These are phyloP conservation scores for Chalcosyrphus nemorum DNA, from an alignment of 2,888 invertebrate genomes.

Conservation along the genomic window DNA sequence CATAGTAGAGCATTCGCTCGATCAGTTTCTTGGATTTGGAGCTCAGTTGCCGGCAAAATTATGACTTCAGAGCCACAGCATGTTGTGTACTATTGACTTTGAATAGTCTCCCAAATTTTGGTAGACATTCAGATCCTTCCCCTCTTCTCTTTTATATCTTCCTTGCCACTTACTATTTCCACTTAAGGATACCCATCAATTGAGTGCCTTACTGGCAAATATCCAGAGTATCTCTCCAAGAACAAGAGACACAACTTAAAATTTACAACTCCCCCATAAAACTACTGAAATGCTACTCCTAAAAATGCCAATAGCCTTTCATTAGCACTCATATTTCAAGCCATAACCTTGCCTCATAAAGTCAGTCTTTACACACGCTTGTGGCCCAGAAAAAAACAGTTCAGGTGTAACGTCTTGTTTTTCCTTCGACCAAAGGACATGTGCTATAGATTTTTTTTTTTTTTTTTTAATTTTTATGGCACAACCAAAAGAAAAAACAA, in stretches of 20 bases:
- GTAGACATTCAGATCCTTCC: no score
- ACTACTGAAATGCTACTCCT: slow-evolving; percentile 29
- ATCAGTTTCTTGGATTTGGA: no score
- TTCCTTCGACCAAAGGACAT: slow-evolving; percentile 36
- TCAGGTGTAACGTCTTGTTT: slow-evolving; percentile 29
- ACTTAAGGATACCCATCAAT: no score
- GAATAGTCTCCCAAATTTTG: no score
- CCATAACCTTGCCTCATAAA: slow-evolving; percentile 36
- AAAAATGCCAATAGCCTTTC: slow-evolving; percentile 3
- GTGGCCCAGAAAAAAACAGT: slow-evolving; percentile 5
- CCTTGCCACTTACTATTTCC: no score
- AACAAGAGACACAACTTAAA: not conserved
- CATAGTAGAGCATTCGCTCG: no score
- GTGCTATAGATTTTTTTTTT: not conserved
- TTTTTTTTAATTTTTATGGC: not conserved
- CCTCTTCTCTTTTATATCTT: no score
- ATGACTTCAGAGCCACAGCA: no score
- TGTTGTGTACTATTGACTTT: no score
- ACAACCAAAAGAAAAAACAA: slow-evolving; percentile 31
- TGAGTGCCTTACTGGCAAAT: no score
- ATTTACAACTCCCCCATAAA: slow-evolving; percentile 35
- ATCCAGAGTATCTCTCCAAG: no score
- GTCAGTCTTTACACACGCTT: slow-evolving; percentile 10
- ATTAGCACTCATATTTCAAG: slow-evolving; percentile 7
- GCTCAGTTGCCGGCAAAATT: no score